Percentiles rank a stretch among this genome's conserved stretches.
Evolutionary conservation across 2,797 vertebrate genomes (phyloP).

Genomic region (Schizothorax lantsangensis): DNA sequence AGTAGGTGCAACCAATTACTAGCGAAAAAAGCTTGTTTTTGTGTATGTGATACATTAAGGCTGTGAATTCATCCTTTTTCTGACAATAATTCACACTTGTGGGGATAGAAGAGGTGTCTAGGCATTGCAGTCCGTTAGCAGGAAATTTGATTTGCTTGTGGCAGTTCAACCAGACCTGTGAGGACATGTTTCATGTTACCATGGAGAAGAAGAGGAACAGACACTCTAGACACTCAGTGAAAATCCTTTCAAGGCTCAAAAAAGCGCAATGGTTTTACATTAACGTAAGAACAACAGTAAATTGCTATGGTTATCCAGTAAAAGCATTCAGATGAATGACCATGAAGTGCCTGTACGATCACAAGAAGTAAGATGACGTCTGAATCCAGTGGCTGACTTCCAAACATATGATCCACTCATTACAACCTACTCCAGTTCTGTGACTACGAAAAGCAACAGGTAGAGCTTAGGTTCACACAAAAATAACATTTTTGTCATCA

Average conservation of each 20-base stretch:
- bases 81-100: constrained; percentile 38
- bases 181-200: constrained; percentile 63
- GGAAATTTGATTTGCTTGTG: constrained; percentile 53
- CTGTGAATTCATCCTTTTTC: constrained; percentile 13
- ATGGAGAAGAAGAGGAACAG: constrained; percentile 63
- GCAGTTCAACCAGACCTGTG: constrained; percentile 50
- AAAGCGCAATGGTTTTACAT: constrained; percentile 13
- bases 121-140: constrained; percentile 37
- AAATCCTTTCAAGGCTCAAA: constrained; percentile 50
- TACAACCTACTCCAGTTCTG: not conserved
- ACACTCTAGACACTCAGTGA: constrained; percentile 26
- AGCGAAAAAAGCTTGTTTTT: not conserved
- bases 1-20: not conserved
- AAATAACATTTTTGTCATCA: not conserved
- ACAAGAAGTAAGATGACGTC: not conserved
- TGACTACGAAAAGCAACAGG: constrained; percentile 1
- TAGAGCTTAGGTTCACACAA: not conserved
- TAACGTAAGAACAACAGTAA: not conserved
- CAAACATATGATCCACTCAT: not conserved
- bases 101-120: constrained; percentile 1
- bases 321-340: constrained; percentile 11
- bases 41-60: constrained; percentile 7
- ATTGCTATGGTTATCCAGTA: constrained; percentile 10
- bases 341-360: not conserved
- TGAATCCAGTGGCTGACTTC: not conserved